phyloP scores from a whole-genome alignment of 2,797 vertebrate species.

The Hyperoplus lanceolatus region DNA sequence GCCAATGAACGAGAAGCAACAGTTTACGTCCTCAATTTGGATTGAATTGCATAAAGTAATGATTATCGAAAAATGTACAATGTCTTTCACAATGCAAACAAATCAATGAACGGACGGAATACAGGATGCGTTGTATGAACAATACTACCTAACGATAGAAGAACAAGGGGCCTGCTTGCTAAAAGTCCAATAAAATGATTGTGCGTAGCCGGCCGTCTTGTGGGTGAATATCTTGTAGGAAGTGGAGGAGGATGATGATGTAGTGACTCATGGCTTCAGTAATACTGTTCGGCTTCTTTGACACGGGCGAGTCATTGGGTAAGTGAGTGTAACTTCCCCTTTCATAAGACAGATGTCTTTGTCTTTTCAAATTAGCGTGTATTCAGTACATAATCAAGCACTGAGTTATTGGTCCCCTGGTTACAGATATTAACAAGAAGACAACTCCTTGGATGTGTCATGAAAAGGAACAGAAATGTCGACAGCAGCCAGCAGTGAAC shows the following conservation, averaged over 20 bases:
- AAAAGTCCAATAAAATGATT: conserved; percentile 5
- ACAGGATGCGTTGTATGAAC: background rate
- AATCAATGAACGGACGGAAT: background rate
- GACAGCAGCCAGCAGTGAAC: conserved; percentile 35
- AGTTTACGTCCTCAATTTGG: too few species aligned
- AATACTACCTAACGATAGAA: background rate
- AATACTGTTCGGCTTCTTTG: conserved; percentile 12
- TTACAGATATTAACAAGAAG: conserved; percentile 42
- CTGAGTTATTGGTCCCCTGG: conserved; percentile 6
- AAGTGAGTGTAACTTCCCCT: background rate
- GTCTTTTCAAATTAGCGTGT: background rate
- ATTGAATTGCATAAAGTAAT: background rate
- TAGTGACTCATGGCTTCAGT: conserved; percentile 37
- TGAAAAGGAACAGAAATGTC: conserved; percentile 33
- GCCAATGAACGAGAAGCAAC: too few species aligned
- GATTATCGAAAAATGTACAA: background rate
- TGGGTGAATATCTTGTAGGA: conserved; percentile 5
- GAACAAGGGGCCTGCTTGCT: background rate
- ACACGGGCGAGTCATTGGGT: conserved; percentile 1
- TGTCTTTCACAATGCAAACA: background rate
- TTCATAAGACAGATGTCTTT: conserved; percentile 8
- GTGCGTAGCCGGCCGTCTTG: conserved; percentile 10
- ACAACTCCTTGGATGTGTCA: conserved; percentile 45
- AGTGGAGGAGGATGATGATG: conserved; percentile 24
- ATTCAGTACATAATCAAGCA: conserved; percentile 24